Conservation (phyloP, 92 coral and sea anemone species). For the Ricordea florida region DNA sequence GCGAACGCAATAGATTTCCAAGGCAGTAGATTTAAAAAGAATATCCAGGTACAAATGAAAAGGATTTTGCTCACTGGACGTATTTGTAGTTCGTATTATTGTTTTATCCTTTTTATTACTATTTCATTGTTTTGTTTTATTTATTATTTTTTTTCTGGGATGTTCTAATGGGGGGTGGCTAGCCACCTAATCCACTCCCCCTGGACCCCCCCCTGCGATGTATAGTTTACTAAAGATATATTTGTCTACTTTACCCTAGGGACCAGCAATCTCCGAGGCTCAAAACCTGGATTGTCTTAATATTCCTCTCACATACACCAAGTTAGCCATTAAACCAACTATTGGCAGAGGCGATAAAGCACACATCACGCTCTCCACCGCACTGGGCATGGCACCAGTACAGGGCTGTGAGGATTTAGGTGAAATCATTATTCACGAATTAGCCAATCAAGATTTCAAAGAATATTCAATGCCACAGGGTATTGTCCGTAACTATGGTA, state of each 20-base stretch:
- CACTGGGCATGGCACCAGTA: constrained; percentile 15
- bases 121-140: too few relatives aligned
- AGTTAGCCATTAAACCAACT: constrained; percentile 12
- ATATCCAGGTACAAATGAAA: too few relatives aligned
- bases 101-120: too few relatives aligned
- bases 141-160: too few relatives aligned
- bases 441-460: background rate
- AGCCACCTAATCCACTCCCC: too few relatives aligned
- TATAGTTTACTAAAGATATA: background rate
- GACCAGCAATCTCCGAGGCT: background rate
- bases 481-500: constrained; percentile 13
- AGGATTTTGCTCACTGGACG: too few relatives aligned
- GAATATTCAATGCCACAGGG: constrained; percentile 26
- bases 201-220: too few relatives aligned
- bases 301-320: background rate
- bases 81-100: too few relatives aligned
- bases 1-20: too few relatives aligned
- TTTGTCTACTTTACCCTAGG: background rate
- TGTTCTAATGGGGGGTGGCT: too few relatives aligned
- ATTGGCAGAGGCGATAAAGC: constrained; percentile 36
- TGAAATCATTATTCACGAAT: constrained; percentile 31
- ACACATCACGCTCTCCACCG: constrained; percentile 43
- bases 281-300: background rate
- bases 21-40: too few relatives aligned
- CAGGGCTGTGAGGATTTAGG: constrained; percentile 47